A percentile compares a stretch with the other conserved stretches of the same genome.
These are phyloP conservation scores for Adineta ricciae DNA, from an alignment of 2,888 invertebrate species.

Conservation along the genomic window DNA sequence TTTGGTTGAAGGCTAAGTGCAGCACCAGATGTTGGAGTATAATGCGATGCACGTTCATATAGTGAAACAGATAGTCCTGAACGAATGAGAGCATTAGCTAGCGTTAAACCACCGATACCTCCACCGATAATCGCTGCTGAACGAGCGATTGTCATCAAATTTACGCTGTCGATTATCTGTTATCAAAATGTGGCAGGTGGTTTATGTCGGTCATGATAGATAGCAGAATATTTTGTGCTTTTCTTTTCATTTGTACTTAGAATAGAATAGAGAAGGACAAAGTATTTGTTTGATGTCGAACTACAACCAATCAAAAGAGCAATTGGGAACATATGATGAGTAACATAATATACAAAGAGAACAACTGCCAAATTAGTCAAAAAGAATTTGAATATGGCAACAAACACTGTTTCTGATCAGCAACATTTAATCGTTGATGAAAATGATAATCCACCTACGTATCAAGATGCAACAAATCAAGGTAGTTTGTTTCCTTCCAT, in stretches of 20 bases:
- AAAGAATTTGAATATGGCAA: not conserved
- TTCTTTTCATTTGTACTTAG: too few relatives aligned
- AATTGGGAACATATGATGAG: not conserved
- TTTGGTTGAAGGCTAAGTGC: not conserved
- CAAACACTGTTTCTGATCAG: not conserved
- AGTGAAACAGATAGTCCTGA: not conserved
- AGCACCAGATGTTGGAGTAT: not conserved
- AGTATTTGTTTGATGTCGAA: not conserved
- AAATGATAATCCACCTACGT: conserved; percentile 14
- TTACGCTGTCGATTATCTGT: too few relatives aligned
- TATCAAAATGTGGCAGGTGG: too few relatives aligned
- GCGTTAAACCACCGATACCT: not conserved
- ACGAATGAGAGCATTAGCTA: not conserved
- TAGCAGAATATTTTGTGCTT: too few relatives aligned
- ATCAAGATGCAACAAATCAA: not conserved
- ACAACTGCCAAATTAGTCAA: too few relatives aligned
- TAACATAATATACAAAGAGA: too few relatives aligned
- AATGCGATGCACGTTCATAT: not conserved
- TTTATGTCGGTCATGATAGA: too few relatives aligned
- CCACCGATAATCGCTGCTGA: not conserved
- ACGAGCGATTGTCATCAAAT: not conserved
- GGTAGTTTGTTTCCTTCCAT: not conserved
- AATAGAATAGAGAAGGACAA: not conserved
- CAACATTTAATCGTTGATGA: not conserved
- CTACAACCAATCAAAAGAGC: not conserved